Conservation (phyloP, 2,888 invertebrate genomes). For the Sturmia bella region DNA sequence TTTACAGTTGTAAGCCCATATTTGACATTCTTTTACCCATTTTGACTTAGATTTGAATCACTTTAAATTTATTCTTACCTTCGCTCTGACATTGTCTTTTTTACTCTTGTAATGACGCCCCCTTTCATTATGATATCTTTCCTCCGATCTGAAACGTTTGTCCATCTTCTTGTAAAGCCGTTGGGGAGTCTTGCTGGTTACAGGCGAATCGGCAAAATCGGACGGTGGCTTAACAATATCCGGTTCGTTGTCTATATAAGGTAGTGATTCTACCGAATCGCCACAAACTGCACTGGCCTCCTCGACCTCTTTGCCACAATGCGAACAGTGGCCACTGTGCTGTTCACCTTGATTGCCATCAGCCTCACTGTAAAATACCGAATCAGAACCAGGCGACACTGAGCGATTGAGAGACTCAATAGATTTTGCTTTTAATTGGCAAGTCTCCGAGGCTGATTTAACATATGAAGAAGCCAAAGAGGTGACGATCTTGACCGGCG, state of each 20-base stretch:
- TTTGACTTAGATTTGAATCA: too few species aligned
- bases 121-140: slow-evolving; percentile 84
- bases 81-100: slow-evolving; percentile 89
- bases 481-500: slow-evolving; percentile 9
- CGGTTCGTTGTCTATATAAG: slow-evolving; percentile 82
- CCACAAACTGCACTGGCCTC: slow-evolving; percentile 81
- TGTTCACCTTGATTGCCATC: slow-evolving; percentile 83
- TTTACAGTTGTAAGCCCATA: too few species aligned
- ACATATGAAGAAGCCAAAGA: slow-evolving; percentile 43
- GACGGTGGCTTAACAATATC: slow-evolving; percentile 94
- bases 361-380: slow-evolving; percentile 93
- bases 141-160: slow-evolving; percentile 90
- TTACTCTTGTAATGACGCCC: slow-evolving; percentile 86
- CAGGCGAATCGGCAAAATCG: slow-evolving; percentile 93
- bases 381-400: slow-evolving; percentile 95
- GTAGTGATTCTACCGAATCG: slow-evolving; percentile 81
- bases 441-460: slow-evolving; percentile 75
- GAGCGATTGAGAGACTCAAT: slow-evolving; percentile 91
- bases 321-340: slow-evolving; percentile 87
- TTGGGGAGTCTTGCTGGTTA: slow-evolving; percentile 83
- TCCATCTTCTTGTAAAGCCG: slow-evolving; percentile 90
- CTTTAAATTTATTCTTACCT: slow-evolving; percentile 82
- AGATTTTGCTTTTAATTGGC: slow-evolving; percentile 89
- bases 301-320: slow-evolving; percentile 91
- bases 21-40: too few species aligned